Percentiles rank a stretch among this genome's conserved stretches.
Evolutionary conservation across 2,888 invertebrate species (phyloP).

Genomic region (Didymodactylos carnosus): DNA sequence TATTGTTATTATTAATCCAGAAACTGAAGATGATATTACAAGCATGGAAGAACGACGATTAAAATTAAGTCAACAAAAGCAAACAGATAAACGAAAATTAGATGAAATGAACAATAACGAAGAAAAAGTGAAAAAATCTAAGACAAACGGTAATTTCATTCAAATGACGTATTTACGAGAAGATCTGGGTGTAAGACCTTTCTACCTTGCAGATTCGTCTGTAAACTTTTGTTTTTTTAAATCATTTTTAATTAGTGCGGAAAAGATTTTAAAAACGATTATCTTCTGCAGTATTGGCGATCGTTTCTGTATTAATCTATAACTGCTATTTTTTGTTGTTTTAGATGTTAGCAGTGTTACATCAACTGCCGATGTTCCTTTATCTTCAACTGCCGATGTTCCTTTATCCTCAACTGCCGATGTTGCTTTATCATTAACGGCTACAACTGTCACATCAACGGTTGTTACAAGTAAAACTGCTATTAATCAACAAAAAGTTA

Average conservation of each 20-base stretch:
- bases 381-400: not conserved
- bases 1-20: conserved; percentile 55
- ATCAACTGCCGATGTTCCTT: not conserved
- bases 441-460: no score
- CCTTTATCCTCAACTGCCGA: not conserved
- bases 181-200: not conserved
- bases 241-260: no score
- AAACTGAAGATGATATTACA: conserved; percentile 42
- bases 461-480: no score
- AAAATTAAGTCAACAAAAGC: conserved; percentile 31
- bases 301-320: no score
- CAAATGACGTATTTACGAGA: not conserved
- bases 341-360: no score
- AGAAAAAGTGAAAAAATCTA: conserved; percentile 12
- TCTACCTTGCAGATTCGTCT: no score
- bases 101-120: not conserved
- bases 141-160: not conserved
- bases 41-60: conserved; percentile 46
- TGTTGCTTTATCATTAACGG: not conserved
- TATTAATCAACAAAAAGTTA: no score
- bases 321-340: no score
- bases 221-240: no score
- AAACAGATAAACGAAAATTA: not conserved
- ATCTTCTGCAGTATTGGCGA: no score
- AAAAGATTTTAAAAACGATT: no score